Conservation (phyloP, 2,113 vertebrate species). For the Lophura nycthemera region DNA sequence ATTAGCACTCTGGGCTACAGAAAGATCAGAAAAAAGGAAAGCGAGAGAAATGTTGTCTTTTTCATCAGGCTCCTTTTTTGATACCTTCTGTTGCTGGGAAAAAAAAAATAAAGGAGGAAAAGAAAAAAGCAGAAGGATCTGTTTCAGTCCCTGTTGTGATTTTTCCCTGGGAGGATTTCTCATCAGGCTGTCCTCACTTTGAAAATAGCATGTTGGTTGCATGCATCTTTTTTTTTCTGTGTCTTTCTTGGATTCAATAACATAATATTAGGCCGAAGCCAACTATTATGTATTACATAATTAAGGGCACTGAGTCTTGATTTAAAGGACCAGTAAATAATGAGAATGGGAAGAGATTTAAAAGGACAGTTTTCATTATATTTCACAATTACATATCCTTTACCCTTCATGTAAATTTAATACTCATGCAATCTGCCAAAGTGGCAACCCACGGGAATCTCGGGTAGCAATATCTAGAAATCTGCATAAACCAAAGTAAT, state of each 20-base stretch:
- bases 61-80: slow-evolving; percentile 47
- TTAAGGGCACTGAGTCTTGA: slow-evolving; percentile 42
- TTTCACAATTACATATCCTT: not conserved
- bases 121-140: not conserved
- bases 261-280: slow-evolving; percentile 7
- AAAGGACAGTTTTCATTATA: not conserved
- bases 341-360: slow-evolving; percentile 7
- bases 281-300: slow-evolving; percentile 54
- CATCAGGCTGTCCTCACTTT: slow-evolving; percentile 42
- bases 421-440: slow-evolving; percentile 1
- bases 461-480: not conserved
- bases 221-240: not conserved
- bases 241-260: slow-evolving; percentile 52
- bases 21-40: slow-evolving; percentile 50
- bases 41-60: not conserved
- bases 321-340: slow-evolving; percentile 52
- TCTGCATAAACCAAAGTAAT: not conserved
- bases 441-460: slow-evolving; percentile 17
- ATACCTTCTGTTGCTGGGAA: slow-evolving; percentile 55
- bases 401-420: slow-evolving; percentile 18
- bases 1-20: slow-evolving; percentile 59
- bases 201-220: slow-evolving; percentile 39
- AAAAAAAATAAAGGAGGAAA: not conserved
- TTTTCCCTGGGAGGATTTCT: slow-evolving; percentile 42
- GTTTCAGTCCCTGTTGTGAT: not conserved